Evolutionary conservation across 2,113 vertebrate species (phyloP).

Genomic region (Ictidomys tridecemlineatus): DNA sequence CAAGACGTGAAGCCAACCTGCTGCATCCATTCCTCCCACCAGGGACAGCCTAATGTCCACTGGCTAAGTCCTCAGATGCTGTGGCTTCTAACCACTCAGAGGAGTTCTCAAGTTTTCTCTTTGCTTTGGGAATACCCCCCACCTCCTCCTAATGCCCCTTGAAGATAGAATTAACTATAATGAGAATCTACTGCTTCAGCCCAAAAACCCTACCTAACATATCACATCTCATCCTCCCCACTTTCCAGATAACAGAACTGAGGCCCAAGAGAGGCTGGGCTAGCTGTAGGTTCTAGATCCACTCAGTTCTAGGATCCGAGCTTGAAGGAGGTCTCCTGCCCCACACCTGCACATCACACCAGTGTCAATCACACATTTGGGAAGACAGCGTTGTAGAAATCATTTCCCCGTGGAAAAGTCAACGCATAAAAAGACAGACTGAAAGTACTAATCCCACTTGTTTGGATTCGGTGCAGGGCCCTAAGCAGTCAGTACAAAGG

Average conservation of each 20-base stretch:
- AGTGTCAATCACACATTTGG: not conserved
- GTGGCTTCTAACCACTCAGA: not conserved
- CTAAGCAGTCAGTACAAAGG: not conserved
- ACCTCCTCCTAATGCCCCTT: not conserved
- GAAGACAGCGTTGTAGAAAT: not conserved
- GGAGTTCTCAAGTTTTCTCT: not conserved
- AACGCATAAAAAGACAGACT: not conserved
- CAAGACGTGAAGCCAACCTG: not conserved
- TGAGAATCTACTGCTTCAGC: not conserved
- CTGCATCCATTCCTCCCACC: not conserved
- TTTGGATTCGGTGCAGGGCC: not conserved
- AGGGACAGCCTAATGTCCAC: not conserved
- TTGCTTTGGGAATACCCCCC: not conserved
- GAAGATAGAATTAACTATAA: not conserved
- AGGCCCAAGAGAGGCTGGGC: not conserved
- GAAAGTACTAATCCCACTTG: not conserved
- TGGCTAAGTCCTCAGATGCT: not conserved
- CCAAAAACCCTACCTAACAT: not conserved
- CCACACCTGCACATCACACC: too few relatives aligned
- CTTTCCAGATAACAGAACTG: not conserved
- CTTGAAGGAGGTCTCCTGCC: not conserved
- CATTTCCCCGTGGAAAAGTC: not conserved
- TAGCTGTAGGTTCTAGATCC: not conserved
- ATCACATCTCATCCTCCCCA: not conserved
- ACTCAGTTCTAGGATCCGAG: not conserved